These are phyloP conservation scores for Stigmatopora nigra DNA, from an alignment of 2,113 vertebrate genomes.

Conservation along the genomic window DNA sequence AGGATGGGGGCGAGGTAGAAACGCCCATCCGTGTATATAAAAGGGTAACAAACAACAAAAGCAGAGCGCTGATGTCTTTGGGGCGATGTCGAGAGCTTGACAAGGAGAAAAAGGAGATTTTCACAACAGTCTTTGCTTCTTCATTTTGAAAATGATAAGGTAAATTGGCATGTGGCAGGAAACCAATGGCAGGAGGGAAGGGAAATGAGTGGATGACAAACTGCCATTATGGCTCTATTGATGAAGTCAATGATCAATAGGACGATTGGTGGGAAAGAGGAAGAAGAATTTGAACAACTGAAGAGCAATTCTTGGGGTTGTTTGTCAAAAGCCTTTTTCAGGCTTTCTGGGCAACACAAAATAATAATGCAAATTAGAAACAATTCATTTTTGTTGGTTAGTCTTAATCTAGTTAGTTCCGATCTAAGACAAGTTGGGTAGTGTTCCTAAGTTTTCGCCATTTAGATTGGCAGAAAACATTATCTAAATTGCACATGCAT, in stretches of 20 bases:
- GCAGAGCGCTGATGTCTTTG: background rate
- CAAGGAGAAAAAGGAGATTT: constrained; percentile 43
- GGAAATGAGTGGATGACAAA: constrained; percentile 70
- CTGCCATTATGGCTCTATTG: constrained; percentile 72
- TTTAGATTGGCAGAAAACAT: no score
- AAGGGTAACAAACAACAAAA: constrained; percentile 4
- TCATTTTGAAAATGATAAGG: constrained; percentile 58
- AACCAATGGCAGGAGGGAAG: constrained; percentile 56
- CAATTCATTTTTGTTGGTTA: no score
- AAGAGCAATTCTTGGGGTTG: constrained; percentile 6
- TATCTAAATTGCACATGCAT: no score
- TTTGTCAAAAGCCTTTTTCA: background rate
- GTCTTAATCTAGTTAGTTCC: no score
- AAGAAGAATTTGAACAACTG: constrained; percentile 3
- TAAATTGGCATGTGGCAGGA: constrained; percentile 62
- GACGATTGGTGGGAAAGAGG: constrained; percentile 52
- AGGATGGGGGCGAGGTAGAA: constrained; percentile 36
- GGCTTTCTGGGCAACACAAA: background rate
- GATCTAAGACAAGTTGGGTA: no score
- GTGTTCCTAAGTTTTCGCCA: no score
- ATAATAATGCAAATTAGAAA: no score
- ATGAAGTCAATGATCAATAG: constrained; percentile 71
- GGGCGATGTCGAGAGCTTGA: constrained; percentile 15
- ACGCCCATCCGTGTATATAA: constrained; percentile 30
- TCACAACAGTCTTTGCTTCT: constrained; percentile 50